Percentiles rank a stretch among this genome's conserved stretches.
phyloP scores from a whole-genome alignment of 2,888 invertebrate genomes.

The Chirona hameri region DNA sequence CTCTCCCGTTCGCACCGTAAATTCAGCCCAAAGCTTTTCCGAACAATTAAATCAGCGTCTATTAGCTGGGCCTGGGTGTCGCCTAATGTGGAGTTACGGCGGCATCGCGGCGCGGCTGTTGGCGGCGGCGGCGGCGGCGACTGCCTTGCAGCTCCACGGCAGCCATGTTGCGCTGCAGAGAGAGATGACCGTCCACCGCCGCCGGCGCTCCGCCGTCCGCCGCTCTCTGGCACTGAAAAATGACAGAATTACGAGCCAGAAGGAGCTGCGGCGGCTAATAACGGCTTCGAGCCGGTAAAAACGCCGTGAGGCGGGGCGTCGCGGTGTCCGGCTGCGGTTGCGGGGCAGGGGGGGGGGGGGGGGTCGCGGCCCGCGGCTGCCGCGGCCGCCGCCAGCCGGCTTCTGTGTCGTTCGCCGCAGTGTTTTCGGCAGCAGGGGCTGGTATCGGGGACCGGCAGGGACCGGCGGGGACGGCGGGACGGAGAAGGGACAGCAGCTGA shows the following conservation, averaged over 20 bases:
- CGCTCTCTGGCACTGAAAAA: background rate
- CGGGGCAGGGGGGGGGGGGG: background rate
- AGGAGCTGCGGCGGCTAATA: background rate
- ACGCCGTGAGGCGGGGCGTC: background rate
- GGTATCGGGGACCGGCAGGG: background rate
- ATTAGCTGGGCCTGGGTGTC: background rate
- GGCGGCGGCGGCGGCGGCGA: background rate
- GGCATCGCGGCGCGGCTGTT: background rate
- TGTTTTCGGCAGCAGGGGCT: background rate
- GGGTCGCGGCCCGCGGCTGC: background rate
- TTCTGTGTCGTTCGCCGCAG: background rate
- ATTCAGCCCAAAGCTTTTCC: background rate
- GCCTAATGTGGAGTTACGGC: conserved; percentile 9
- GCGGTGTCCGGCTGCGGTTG: background rate
- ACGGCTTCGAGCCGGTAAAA: conserved; percentile 3
- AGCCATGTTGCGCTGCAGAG: background rate
- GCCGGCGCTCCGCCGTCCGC: background rate
- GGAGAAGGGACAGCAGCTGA: background rate
- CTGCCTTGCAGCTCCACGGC: background rate
- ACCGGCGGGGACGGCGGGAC: background rate
- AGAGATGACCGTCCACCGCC: background rate
- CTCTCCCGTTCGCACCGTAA: conserved; percentile 8
- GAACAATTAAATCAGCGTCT: conserved; percentile 10
- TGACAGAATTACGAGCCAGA: conserved; percentile 13
- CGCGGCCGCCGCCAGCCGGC: background rate